Base-by-base conservation (phyloP, 92 coral and sea anemone genomes). In the Ricordea florida region DNA sequence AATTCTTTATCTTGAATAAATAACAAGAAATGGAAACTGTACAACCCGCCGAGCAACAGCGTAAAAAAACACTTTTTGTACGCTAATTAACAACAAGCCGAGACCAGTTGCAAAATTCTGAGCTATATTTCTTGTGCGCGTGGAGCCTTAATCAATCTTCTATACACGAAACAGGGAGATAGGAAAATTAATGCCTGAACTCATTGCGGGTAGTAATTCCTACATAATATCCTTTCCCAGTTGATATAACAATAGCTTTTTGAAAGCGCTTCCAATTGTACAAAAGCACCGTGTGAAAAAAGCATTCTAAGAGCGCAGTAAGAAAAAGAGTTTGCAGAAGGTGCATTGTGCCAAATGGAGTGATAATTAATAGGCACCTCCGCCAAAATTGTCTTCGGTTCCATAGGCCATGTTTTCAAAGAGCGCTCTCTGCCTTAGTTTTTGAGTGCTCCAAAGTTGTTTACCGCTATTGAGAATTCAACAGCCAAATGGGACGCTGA, bases 211-310 rank as follows among this genome's bases (percentile, higher is more conserved):
- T 38, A 24, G 27, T 69, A 35, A 69, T 35, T 53, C 30, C 77
- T 38, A 10, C 10, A 26, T 70, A 70, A 70, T 55, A 55, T 45
- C 51, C 31, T 40, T 38, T 41, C 56, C 28, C 63, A 70, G 38
- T 36, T 37, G 11, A 10, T 21, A 40, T 34, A 36, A 70, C 77
- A 70, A 70, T 55, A 48, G 59, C n/a, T n/a, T n/a, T n/a, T n/a
- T n/a, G n/a, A n/a, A n/a, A n/a, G n/a, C 31, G 16, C 45, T 1
- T 15, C 26, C 29, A 65, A 30, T 6, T 28, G 38, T 10, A 53
- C 77, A 70, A 57, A 29, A 30, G 34, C 47, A 59, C 31, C 80
- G 80, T 73, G 80, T 73, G 80, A 73, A 73, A 73, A 59, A 22
- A 52, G 35, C 24, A 59, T 44, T 73, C 60, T 32, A 27, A 43